phyloP scores from a whole-genome alignment of 2,888 invertebrate genomes.

The Cerastoderma edule region DNA sequence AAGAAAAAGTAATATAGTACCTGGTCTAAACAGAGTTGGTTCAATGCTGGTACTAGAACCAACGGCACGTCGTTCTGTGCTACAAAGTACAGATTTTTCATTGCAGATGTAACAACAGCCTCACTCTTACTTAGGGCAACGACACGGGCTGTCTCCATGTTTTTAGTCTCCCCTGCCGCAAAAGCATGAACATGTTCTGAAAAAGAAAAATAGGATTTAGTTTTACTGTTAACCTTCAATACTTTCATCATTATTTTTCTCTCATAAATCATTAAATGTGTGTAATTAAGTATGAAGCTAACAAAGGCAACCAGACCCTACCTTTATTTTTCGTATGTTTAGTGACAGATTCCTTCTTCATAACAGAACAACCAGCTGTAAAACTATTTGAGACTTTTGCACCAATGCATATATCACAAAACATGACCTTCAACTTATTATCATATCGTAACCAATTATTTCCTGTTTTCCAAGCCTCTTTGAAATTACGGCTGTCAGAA shows the following conservation, averaged over 20 bases:
- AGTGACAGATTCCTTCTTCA: constrained; percentile 29
- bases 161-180: not conserved
- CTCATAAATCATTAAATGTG: not conserved
- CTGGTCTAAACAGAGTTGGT: constrained; percentile 14
- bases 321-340: constrained; percentile 26
- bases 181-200: constrained; percentile 17
- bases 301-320: not conserved
- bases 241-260: not conserved
- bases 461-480: constrained; percentile 13
- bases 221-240: not conserved
- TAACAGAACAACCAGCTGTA: constrained; percentile 22
- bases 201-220: not conserved
- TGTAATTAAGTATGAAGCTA: not conserved
- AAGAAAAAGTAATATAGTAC: constrained; percentile 12
- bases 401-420: constrained; percentile 19
- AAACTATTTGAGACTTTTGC: constrained; percentile 10
- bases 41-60: constrained; percentile 7
- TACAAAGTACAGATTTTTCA: constrained; percentile 19
- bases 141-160: constrained; percentile 1
- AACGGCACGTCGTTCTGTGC: constrained; percentile 5
- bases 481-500: not conserved
- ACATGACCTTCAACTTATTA: not conserved
- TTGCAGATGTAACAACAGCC: constrained; percentile 1
- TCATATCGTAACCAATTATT: constrained; percentile 12
- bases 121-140: constrained; percentile 22